Evolutionary conservation across 2,888 invertebrate species (phyloP), one percentile per base, ranked within the genome.

Genomic region (Lepidochitona cinerea): DNA sequence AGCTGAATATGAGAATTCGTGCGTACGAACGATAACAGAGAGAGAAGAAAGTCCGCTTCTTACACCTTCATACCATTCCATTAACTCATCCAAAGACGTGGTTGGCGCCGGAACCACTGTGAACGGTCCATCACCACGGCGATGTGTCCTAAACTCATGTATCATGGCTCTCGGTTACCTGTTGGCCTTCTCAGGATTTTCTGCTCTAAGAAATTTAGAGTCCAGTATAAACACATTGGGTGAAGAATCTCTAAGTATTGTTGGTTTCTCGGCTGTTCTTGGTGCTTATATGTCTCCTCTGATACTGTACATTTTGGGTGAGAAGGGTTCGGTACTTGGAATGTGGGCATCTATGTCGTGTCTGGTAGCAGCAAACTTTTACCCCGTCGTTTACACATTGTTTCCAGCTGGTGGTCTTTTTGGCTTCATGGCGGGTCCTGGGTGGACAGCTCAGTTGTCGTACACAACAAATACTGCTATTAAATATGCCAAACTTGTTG

Each of bases 371-470:
- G 59, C 59, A 29, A 59, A 59, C 59, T 59, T 59, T 26, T 59
- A 59, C 32, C 59, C 59, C 2, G 26, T 59, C 26, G 26, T 18
- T 9, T 59, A 59, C 29, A 59, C 59, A 3, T 14, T 59, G 1
- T 59, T 59, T 59, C 5, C 59, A 7, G 59, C 23, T 29, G 59
- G 23, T 29, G 59, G 29, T 29, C 23, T 59, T 23, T 59, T 59
- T 9, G 59, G 59, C 29, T 59, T 59, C 59, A 59, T 59, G 59
- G 59, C 59, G 14, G 59, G 59, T 59, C 32, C 59, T 14, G 59
- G 59, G 1, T 59, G 59, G 59, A 59, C 32, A 4, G 23, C 59
- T 59, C 59, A 59, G 59, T 26, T 59, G 59, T 59, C 59, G 26
- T 59, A 59, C 9, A 59, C 59, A 4, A 59, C 59, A 23, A 59